A percentile compares a stretch with the other conserved stretches of the same genome.
These are phyloP conservation scores for Percina caprodes DNA, from an alignment of 2,113 vertebrate species.

Conservation along the genomic window DNA sequence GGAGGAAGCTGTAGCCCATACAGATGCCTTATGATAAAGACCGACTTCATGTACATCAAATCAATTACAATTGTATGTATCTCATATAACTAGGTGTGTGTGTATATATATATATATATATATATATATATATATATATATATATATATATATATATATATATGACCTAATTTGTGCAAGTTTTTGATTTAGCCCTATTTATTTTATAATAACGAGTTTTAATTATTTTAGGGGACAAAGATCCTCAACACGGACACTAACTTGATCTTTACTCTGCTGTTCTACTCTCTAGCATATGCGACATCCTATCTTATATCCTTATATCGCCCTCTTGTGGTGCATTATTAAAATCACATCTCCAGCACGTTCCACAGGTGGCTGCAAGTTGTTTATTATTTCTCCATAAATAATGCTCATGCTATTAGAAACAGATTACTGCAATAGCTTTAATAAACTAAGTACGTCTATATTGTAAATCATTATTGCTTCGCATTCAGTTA, in stretches of 20 bases:
- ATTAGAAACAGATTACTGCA: background rate
- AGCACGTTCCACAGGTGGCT: slow-evolving; percentile 47
- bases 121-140: background rate
- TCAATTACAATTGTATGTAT: background rate
- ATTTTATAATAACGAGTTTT: rapidly evolving
- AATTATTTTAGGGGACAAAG: background rate
- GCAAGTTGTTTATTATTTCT: background rate
- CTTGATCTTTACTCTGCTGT: background rate
- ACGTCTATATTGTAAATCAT: background rate
- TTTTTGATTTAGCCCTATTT: background rate
- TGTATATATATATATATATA: background rate
- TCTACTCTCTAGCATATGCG: background rate
- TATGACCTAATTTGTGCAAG: rapidly evolving
- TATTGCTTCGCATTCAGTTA: background rate
- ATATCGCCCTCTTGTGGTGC: slow-evolving; percentile 66
- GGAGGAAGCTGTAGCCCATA: background rate
- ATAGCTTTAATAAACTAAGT: background rate
- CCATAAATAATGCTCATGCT: background rate
- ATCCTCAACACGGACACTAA: background rate
- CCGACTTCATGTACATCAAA: background rate
- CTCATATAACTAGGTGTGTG: background rate
- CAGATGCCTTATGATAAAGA: background rate
- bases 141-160: background rate
- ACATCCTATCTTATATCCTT: background rate
- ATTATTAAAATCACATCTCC: slow-evolving; percentile 46